phyloP scores from a whole-genome alignment of 2,113 vertebrate species.

The Geococcyx californianus region DNA sequence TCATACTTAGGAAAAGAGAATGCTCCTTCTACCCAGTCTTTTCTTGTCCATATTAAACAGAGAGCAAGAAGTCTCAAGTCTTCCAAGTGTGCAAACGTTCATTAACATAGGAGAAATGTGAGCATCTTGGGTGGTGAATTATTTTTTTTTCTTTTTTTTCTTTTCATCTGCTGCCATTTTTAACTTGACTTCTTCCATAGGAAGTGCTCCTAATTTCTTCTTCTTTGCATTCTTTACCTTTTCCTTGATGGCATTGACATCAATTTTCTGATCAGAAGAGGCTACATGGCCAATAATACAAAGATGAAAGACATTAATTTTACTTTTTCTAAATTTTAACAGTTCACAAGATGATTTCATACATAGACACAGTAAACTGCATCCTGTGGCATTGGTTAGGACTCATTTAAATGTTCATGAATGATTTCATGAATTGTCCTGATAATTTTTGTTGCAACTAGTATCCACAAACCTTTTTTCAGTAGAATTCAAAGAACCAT shows the following conservation, averaged over 20 bases:
- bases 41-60: neutral
- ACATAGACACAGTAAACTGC: neutral
- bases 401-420: neutral
- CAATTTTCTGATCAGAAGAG: conserved; percentile 84
- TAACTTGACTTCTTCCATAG: conserved; percentile 75
- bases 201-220: conserved; percentile 93
- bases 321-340: neutral
- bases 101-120: neutral
- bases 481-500: neutral
- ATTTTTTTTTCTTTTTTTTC: conserved; percentile 82
- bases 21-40: neutral
- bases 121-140: neutral
- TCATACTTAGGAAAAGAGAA: neutral
- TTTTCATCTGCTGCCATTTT: conserved; percentile 74
- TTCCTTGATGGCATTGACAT: conserved; percentile 90
- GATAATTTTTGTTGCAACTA: neutral
- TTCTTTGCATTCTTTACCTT: conserved; percentile 93
- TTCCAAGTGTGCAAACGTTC: neutral
- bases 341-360: neutral
- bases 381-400: neutral
- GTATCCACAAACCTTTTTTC: neutral
- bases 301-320: neutral
- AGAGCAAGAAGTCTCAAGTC: neutral
- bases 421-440: neutral
- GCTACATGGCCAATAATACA: conserved; percentile 65